phyloP scores from a whole-genome alignment of 2,888 invertebrate genomes.

The Pammene aurita region DNA sequence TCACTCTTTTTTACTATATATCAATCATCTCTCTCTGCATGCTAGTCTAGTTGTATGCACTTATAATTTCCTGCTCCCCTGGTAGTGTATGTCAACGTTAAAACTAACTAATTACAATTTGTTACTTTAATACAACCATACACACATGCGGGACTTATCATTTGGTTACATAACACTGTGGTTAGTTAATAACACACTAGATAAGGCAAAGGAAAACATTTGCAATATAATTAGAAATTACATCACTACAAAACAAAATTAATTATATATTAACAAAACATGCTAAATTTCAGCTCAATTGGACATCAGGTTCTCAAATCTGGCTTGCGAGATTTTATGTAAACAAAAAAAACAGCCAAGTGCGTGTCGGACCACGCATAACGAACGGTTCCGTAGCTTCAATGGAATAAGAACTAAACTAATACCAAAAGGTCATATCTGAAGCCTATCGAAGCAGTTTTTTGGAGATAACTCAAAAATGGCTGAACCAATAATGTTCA shows the following conservation, averaged over 20 bases:
- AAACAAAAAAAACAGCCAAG: too few relatives aligned
- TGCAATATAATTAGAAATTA: neutral
- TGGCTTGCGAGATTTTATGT: too few relatives aligned
- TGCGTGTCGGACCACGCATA: too few relatives aligned
- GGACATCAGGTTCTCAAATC: too few relatives aligned
- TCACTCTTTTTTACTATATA: neutral
- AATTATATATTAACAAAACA: neutral
- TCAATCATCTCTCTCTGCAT: neutral
- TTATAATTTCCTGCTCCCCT: neutral
- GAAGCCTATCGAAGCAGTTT: too few relatives aligned
- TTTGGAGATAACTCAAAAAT: too few relatives aligned
- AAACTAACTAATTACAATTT: neutral
- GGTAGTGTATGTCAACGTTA: neutral
- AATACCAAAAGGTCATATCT: too few relatives aligned
- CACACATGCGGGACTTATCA: neutral
- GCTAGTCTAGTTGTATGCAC: neutral
- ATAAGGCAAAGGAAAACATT: neutral
- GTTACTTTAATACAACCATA: neutral
- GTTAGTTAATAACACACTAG: constrained; percentile 4
- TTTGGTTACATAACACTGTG: constrained; percentile 3
- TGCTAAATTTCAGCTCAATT: too few relatives aligned
- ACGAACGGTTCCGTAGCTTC: too few relatives aligned
- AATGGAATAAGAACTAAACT: too few relatives aligned
- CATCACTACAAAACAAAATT: neutral
- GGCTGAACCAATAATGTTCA: too few relatives aligned